phyloP scores from a whole-genome alignment of 1,140 invertebrate species.

The Cataglyphis hispanica region DNA sequence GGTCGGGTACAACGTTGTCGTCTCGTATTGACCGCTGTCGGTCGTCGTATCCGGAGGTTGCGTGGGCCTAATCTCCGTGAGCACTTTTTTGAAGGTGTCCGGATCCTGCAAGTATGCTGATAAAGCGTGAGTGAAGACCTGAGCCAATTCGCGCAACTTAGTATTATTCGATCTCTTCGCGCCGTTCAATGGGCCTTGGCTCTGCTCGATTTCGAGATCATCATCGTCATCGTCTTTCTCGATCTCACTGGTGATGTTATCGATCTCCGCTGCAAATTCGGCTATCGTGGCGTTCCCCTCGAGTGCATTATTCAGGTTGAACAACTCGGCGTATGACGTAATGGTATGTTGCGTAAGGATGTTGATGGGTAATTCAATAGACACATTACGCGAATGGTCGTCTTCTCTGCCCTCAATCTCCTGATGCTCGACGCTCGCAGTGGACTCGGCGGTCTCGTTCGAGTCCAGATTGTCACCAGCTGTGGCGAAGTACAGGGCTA shows the following conservation, averaged over 20 bases:
- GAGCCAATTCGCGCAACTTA: slow-evolving; percentile 91
- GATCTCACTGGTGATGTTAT: slow-evolving; percentile 83
- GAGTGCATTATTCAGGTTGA: slow-evolving; percentile 83
- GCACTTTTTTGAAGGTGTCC: slow-evolving; percentile 91
- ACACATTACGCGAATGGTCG: slow-evolving; percentile 58
- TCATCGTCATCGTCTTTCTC: slow-evolving; percentile 78
- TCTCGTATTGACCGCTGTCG: slow-evolving; percentile 51
- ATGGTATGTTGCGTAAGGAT: slow-evolving; percentile 83
- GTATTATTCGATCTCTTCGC: slow-evolving; percentile 86
- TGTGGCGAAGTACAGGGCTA: slow-evolving; percentile 92
- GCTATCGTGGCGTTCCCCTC: slow-evolving; percentile 83
- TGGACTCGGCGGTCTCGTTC: slow-evolving; percentile 76
- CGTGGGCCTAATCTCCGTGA: slow-evolving; percentile 92
- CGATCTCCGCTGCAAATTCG: slow-evolving; percentile 78
- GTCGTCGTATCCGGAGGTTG: slow-evolving; percentile 88
- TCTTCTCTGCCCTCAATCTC: slow-evolving; percentile 52
- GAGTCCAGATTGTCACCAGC: slow-evolving; percentile 89
- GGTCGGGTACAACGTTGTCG: slow-evolving; percentile 76
- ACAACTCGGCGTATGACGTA: slow-evolving; percentile 82
- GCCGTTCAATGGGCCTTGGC: slow-evolving; percentile 87
- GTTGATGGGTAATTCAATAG: slow-evolving; percentile 79
- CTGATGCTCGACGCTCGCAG: slow-evolving; percentile 76
- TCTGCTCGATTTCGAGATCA: slow-evolving; percentile 88
- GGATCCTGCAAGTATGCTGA: slow-evolving; percentile 94
- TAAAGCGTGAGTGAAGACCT: slow-evolving; percentile 93